Evolutionary conservation across 2,113 vertebrate species (phyloP).

Genomic region (Gambusia affinis): DNA sequence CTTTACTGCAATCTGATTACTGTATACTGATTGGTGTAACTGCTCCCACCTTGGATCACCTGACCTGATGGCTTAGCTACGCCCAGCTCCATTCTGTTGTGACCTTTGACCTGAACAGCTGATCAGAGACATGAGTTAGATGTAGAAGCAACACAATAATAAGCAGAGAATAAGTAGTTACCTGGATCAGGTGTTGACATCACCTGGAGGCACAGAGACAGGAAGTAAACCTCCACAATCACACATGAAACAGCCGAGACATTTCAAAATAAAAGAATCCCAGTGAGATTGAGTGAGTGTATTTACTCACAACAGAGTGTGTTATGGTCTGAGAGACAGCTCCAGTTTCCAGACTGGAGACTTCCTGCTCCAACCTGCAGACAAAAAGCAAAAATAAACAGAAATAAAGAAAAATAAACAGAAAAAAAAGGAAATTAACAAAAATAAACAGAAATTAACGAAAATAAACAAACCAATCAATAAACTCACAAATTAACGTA

Average conservation of each 20-base stretch:
- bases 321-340: conserved; percentile 6
- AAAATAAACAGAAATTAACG: too few relatives aligned
- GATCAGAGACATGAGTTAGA: conserved; percentile 47
- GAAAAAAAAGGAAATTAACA: not conserved
- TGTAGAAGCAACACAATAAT: not conserved
- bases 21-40: not conserved
- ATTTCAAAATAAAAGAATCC: not conserved
- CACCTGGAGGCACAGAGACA: conserved; percentile 57
- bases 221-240: conserved; percentile 20
- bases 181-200: conserved; percentile 52
- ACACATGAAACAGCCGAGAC: conserved; percentile 14
- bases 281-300: not conserved
- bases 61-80: conserved; percentile 34
- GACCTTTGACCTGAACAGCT: conserved; percentile 74
- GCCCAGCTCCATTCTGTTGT: conserved; percentile 75
- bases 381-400: not conserved
- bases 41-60: conserved; percentile 45
- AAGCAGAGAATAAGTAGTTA: conserved; percentile 35
- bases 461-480: too few relatives aligned
- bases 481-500: too few relatives aligned
- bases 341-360: conserved; percentile 84
- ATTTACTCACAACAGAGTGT: conserved; percentile 36
- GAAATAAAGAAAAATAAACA: not conserved
- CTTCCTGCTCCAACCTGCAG: conserved; percentile 86
- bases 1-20: not conserved